Conservation (phyloP, 1,140 invertebrate species). For the Drosophila gunungcola region DNA sequence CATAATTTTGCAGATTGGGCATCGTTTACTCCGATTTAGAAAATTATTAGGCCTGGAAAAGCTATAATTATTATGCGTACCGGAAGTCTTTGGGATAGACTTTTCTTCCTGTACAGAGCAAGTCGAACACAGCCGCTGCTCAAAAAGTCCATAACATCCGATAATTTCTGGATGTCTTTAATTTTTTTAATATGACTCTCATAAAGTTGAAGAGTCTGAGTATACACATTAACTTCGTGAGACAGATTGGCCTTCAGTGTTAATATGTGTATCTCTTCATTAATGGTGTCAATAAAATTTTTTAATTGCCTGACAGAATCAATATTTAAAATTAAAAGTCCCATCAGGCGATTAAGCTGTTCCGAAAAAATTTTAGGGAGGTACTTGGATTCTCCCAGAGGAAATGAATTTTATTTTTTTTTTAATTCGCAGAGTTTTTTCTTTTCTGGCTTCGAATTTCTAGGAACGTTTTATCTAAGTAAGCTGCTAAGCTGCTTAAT, state of each 20-base stretch:
- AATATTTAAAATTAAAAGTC: background rate
- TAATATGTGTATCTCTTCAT: background rate
- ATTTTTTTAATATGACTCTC: background rate
- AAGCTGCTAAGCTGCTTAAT: no score
- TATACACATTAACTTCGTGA: background rate
- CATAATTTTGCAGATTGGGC: no score
- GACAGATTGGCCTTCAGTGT: background rate
- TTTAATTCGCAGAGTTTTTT: no score
- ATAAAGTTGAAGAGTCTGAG: background rate
- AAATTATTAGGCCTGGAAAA: no score
- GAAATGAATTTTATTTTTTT: no score
- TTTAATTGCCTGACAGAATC: background rate
- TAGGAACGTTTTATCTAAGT: no score
- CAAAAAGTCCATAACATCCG: slow-evolving; percentile 1
- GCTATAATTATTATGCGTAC: no score
- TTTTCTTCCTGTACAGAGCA: no score
- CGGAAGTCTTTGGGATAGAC: no score
- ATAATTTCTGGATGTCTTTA: background rate
- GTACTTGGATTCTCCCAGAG: no score
- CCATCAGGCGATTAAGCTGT: background rate
- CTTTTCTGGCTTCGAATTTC: no score
- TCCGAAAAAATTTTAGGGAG: background rate
- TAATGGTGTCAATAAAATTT: background rate
- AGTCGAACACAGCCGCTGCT: background rate
- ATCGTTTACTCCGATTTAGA: no score